Evolutionary conservation across 2,113 vertebrate species (phyloP).

Genomic region (Anarhynchus alexandrinus): DNA sequence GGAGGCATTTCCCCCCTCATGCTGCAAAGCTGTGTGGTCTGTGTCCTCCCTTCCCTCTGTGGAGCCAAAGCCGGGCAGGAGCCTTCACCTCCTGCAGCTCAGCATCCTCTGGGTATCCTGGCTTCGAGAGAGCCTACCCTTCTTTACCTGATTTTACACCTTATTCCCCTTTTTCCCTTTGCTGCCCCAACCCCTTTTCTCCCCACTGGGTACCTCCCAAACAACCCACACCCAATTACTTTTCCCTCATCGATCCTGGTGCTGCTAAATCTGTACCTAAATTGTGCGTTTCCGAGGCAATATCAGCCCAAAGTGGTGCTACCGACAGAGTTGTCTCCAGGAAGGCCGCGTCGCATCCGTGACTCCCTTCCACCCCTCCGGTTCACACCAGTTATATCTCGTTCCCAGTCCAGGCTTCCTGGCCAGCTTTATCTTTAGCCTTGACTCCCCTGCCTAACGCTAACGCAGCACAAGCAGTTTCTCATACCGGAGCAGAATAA

Average conservation of each 20-base stretch:
- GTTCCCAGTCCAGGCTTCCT: neutral
- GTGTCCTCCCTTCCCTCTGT: fast-evolving
- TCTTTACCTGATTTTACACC: neutral
- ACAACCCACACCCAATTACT: fast-evolving
- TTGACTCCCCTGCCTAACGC: neutral
- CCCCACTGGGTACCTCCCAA: neutral
- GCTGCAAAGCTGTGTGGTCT: fast-evolving
- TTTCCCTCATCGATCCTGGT: fast-evolving
- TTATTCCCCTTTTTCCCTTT: neutral
- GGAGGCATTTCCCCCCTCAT: fast-evolving
- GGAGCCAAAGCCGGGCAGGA: neutral
- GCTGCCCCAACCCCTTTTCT: neutral
- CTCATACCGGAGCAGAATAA: neutral
- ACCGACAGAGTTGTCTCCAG: neutral
- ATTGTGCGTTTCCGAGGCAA: neutral
- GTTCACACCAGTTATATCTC: neutral
- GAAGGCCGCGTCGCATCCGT: fast-evolving
- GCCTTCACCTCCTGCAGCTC: neutral
- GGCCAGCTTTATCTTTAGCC: neutral
- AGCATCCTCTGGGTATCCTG: neutral
- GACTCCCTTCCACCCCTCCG: neutral
- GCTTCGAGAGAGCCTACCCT: neutral
- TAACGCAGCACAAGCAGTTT: fast-evolving
- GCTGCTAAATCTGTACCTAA: neutral
- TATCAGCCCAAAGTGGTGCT: neutral